A percentile compares a stretch with the other conserved stretches of the same genome.
Evolutionary conservation across 2,888 invertebrate genomes (phyloP).

Genomic region (Volucella inflata): DNA sequence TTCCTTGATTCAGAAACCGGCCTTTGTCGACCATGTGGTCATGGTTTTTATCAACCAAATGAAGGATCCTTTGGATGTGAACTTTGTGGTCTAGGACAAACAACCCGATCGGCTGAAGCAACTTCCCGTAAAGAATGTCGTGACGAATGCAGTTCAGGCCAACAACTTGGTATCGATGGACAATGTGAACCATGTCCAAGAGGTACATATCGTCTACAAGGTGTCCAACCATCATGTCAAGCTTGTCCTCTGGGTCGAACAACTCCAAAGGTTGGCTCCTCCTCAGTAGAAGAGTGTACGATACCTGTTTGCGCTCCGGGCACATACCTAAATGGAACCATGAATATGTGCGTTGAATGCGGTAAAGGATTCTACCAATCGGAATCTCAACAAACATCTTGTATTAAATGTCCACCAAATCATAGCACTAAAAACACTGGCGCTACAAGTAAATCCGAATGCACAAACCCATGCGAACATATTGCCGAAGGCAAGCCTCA

Average conservation of each 20-base stretch:
- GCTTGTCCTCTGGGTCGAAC: constrained; percentile 95
- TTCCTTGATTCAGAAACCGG: constrained; percentile 95
- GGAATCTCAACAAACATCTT: constrained; percentile 93
- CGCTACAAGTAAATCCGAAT: constrained; percentile 91
- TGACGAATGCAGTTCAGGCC: constrained; percentile 92
- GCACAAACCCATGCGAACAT: constrained; percentile 95
- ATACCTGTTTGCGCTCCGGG: constrained; percentile 94
- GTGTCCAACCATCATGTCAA: constrained; percentile 94
- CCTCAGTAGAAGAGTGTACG: constrained; percentile 95
- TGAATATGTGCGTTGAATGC: constrained; percentile 94
- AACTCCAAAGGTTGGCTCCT: constrained; percentile 93
- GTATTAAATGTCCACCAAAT: constrained; percentile 94
- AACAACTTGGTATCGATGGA: constrained; percentile 93
- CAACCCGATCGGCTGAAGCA: constrained; percentile 95
- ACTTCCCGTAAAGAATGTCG: constrained; percentile 94
- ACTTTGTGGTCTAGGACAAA: constrained; percentile 95
- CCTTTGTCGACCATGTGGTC: constrained; percentile 95
- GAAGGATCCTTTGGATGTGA: constrained; percentile 96
- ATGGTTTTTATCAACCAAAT: constrained; percentile 95
- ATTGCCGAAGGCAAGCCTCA: constrained; percentile 90
- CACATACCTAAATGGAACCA: constrained; percentile 92
- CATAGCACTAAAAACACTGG: constrained; percentile 93
- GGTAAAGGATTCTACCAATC: constrained; percentile 96
- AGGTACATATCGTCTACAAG: constrained; percentile 93
- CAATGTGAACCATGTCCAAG: constrained; percentile 96